Evolutionary conservation across 2,797 vertebrate genomes (phyloP), one percentile per base, ranked within the genome.

Genomic region (Muraenolepis orangiensis): DNA sequence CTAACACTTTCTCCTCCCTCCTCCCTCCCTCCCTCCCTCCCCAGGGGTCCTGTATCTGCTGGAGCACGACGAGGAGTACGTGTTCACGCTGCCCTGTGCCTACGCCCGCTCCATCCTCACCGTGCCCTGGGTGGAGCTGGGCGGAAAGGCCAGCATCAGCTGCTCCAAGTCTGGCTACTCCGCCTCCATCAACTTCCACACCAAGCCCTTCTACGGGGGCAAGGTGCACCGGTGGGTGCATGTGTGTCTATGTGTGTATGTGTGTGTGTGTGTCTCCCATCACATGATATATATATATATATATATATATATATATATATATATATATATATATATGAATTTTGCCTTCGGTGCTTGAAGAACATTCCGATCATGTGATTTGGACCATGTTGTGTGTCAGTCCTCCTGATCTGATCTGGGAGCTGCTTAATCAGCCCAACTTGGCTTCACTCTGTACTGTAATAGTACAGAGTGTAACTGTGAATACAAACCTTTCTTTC

Each of bases 51-150:
- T 98, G 74, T 91, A 91, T 79, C 93, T 98, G 40, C 84, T 95
- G 88, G 97, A 98, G 68, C 95, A 97, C 0, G 96, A 93, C 0
- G 97, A 99, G 38, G 96, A 98, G 84, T 99, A 98, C 0, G 92
- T 96, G 73, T 99, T 99, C 86, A 97, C 96, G 10, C 79, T 99
- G 89, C 97, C 97, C 31, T 96, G 96, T 87, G 97, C 97, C 91
- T 99, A 97, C 0, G 97, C 96, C 66, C 96, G 97, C 74, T 99
- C 97, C 6, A 98, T 98, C 86, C 96, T 98, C 82, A 98, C 97
- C 8, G 93, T 98, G 83, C 97, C 97, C 0, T 98, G 97, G 97
- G 96, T 98, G 86, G 97, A 99, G 89, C 95, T 99, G 1, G 97
- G 97, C 51, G 97, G 97, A 0, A 98, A 99, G 82, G 95, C 98